Evolutionary conservation across 2,888 invertebrate genomes (phyloP).

Genomic region (Dilophus febrilis): DNA sequence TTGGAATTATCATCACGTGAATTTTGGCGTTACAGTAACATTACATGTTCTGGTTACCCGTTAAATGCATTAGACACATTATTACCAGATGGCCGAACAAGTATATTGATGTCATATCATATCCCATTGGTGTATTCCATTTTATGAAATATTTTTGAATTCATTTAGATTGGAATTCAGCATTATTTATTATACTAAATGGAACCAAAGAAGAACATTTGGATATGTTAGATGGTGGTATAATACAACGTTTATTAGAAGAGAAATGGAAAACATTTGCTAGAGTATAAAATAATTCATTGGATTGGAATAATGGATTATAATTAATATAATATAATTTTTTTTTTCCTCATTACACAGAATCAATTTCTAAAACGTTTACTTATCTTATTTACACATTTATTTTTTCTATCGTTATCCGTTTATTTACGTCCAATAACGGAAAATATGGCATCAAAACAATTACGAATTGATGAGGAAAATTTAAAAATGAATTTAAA

Average conservation of each 20-base stretch:
- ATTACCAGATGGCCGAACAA: slow-evolving; percentile 84
- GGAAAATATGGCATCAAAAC: slow-evolving; percentile 13
- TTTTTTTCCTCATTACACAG: slow-evolving; percentile 31
- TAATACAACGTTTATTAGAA: slow-evolving; percentile 88
- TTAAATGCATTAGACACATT: slow-evolving; percentile 91
- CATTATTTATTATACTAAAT: slow-evolving; percentile 90
- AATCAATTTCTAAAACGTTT: slow-evolving; percentile 85
- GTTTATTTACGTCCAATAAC: slow-evolving; percentile 72
- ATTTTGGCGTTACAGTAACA: slow-evolving; percentile 98
- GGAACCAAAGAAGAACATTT: slow-evolving; percentile 96
- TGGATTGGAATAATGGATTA: no score
- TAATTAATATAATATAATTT: not conserved
- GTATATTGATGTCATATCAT: slow-evolving; percentile 35
- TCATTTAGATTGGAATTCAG: slow-evolving; percentile 97
- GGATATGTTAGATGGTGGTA: slow-evolving; percentile 97
- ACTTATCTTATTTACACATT: slow-evolving; percentile 70
- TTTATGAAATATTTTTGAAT: no score
- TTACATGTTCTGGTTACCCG: slow-evolving; percentile 95
- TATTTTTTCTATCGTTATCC: slow-evolving; percentile 73
- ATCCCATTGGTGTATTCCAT: no score
- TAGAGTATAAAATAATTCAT: slow-evolving; percentile 41
- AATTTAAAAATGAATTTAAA: slow-evolving; percentile 10
- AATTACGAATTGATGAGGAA: not conserved
- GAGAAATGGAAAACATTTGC: slow-evolving; percentile 99
- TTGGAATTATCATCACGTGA: slow-evolving; percentile 86